Evolutionary conservation across 2,113 vertebrate genomes (phyloP), one percentile per base, ranked within the genome.

Genomic region (Toxotes jaculatrix): DNA sequence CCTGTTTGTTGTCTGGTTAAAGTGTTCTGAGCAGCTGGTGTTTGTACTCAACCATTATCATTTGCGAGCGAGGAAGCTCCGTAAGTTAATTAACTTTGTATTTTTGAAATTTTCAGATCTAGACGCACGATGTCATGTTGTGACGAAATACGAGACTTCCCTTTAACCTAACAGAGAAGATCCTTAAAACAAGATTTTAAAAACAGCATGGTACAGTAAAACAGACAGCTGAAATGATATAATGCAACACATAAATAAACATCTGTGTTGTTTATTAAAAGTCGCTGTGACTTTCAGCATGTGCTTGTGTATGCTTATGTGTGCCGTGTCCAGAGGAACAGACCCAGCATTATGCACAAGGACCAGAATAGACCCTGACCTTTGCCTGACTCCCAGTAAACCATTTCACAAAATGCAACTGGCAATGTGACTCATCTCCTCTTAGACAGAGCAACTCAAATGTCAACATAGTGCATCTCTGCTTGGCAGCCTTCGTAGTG

Each of bases 351-450:
- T 82, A 89, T 84, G 74, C 77, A 77, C 43, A 64, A n/a, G 43
- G 55, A 86, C 76, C 77, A 83, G 76, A 93, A 94, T 92, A 94
- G 89, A 84, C 43, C 12, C 36, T 82, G 87, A 92, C 92, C 92
- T 94, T 90, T 90, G 74, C 83, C 57, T 86, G 91, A 85, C 86
- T 87, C 74, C 68, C 89, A 68, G 80, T 79, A 74, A 90, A 88
- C 74, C 84, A 88, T 91, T 91, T 91, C 85, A 85, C 89, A 88
- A 90, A 88, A 88, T 80, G 68, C 69, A 87, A 87, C 79, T 38
- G 63, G 80, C 82, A 84, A 61, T 62, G 76, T 83, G 86, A 90
- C 87, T 89, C 59, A 74, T 79, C 78, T 74, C 49, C 70, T 85
- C 55, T 73, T 72, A 60, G 45, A 66, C 2, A 42, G 69, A 80